Base-by-base conservation (phyloP, 2,888 invertebrate species). In the Desoria tigrina region DNA sequence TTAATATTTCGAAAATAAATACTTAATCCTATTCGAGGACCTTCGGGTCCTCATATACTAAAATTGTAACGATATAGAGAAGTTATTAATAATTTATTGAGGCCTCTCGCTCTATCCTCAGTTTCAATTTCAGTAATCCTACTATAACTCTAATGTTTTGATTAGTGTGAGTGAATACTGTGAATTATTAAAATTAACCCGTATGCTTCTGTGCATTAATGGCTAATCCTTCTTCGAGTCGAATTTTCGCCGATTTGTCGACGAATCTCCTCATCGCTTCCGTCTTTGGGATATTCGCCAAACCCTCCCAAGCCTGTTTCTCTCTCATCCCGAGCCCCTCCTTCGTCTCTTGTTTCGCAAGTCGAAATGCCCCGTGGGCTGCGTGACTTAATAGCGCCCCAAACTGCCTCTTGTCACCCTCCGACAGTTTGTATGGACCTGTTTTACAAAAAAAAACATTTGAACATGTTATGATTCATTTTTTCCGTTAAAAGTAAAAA, bases 241-340 rank as follows among this genome's bases (percentile, higher is more conserved):
- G 55, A 16, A 61, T 53, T 51, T 61, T 50, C 1, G 53, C 56
- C 1, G 59, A 42, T 64, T 64, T 64, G 9, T 49, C 51, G 1
- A 51, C 42, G 26, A 64, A 60, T 45, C 63, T 26, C 45, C 64
- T 28, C 68, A 68, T 68, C 7, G 68, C 68, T 37, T 68, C 68
- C 1, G 64, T 64, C 28, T 61, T 57, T 2, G 68, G 53, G 7
- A 68, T 68, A 49, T 68, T 68, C 4, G 61, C 68, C 2, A 68
- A 37, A 37, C 55, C 53, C 54, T 68, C 68, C 68, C 68, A 68
- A 18, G 59, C 51, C 51, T 63, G 68, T 24, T 68, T 68, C 32
- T 68, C 68, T 49, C 63, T 2, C n/a, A 45, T 56, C 14, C 58
- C 57, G 0, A 68, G 49, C 7, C 16, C 26, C 9, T 14, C 18